phyloP scores from a whole-genome alignment of 2,888 invertebrate species.

The Apotomis betuletana region DNA sequence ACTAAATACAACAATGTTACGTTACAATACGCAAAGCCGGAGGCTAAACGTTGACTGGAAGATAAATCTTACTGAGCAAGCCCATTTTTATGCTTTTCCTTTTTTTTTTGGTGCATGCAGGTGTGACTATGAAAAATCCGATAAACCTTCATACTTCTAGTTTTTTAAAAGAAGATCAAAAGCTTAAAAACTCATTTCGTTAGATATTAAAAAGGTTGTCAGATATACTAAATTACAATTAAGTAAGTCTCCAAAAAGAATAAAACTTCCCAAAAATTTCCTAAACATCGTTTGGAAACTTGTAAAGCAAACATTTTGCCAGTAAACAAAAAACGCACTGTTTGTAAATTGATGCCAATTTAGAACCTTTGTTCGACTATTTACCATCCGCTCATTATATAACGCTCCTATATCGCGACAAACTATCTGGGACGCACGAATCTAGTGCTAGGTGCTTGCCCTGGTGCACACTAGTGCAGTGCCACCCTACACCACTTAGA shows the following conservation, averaged over 20 bases:
- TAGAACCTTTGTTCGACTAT: constrained; percentile 72
- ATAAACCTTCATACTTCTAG: not conserved
- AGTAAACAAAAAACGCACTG: constrained; percentile 19
- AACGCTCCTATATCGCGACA: constrained; percentile 62
- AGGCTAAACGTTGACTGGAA: not conserved
- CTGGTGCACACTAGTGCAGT: constrained; percentile 56
- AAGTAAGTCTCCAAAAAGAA: not conserved
- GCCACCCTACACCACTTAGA: constrained; percentile 52
- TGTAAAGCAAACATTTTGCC: constrained; percentile 3
- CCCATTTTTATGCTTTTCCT: not conserved
- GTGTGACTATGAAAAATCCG: too few relatives aligned
- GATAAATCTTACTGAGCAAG: not conserved
- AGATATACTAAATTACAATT: too few relatives aligned
- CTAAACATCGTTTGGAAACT: constrained; percentile 8
- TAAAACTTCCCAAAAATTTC: not conserved
- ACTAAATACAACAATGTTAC: not conserved
- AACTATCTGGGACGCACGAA: constrained; percentile 80
- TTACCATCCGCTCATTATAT: constrained; percentile 75
- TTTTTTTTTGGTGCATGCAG: not conserved
- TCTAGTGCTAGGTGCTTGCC: constrained; percentile 79
- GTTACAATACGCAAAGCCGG: not conserved
- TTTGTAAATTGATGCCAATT: constrained; percentile 22
- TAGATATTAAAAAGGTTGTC: too few relatives aligned
- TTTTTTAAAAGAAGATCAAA: not conserved
- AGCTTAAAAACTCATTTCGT: too few relatives aligned